phyloP scores from a whole-genome alignment of 2,888 invertebrate genomes.

The Cetonia aurata region DNA sequence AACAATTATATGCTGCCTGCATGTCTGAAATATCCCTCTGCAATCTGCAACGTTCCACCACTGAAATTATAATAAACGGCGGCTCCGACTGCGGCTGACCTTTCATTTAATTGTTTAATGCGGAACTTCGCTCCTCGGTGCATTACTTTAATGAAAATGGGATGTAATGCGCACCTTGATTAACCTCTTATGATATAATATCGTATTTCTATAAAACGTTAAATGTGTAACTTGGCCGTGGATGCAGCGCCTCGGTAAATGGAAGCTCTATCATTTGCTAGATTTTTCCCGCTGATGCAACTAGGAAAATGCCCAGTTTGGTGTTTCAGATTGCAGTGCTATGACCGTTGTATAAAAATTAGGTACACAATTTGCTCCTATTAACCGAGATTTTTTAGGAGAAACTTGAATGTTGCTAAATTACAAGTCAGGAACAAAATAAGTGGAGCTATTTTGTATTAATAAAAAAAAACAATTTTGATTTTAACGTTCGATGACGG shows the following conservation, averaged over 20 bases:
- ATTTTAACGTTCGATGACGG: no score
- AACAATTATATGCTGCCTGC: slow-evolving; percentile 23
- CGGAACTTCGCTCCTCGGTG: slow-evolving; percentile 31
- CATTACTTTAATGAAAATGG: slow-evolving; percentile 36
- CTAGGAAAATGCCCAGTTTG: slow-evolving; percentile 12
- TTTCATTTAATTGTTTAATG: slow-evolving; percentile 38
- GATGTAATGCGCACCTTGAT: slow-evolving; percentile 30
- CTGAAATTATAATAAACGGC: slow-evolving; percentile 35
- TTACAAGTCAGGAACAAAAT: background rate
- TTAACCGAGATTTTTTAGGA: slow-evolving; percentile 6
- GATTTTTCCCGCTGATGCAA: background rate
- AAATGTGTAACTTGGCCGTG: slow-evolving; percentile 17
- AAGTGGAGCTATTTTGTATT: no score
- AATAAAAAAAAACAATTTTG: no score
- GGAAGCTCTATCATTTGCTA: slow-evolving; percentile 19
- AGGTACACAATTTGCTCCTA: slow-evolving; percentile 10
- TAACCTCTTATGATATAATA: slow-evolving; percentile 29
- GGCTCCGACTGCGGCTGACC: slow-evolving; percentile 22
- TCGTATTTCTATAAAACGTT: slow-evolving; percentile 30
- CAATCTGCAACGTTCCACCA: background rate
- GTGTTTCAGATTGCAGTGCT: slow-evolving; percentile 2
- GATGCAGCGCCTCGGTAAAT: background rate
- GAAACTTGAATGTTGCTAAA: background rate
- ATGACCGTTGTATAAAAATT: slow-evolving; percentile 1
- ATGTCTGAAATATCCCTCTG: slow-evolving; percentile 16